Conservation (phyloP, 2,888 invertebrate species). For the Drosophila yooni region DNA sequence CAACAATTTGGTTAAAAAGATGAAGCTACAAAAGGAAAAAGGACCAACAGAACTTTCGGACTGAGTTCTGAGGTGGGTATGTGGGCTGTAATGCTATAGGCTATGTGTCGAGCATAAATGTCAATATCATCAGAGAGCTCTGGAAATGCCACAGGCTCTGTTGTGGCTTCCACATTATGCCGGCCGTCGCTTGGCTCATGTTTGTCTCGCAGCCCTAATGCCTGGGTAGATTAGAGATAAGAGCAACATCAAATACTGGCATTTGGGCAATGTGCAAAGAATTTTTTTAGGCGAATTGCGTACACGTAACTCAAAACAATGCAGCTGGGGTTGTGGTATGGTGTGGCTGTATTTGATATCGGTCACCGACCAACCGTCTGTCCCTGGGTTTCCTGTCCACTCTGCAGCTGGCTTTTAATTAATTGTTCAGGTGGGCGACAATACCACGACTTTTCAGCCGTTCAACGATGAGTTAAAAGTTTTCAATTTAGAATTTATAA, state of each 20-base stretch:
- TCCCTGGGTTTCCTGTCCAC: background rate
- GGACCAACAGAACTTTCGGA: slow-evolving; percentile 6
- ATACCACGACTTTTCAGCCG: slow-evolving; percentile 6
- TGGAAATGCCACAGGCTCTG: slow-evolving; percentile 53
- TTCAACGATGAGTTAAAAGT: slow-evolving; percentile 26
- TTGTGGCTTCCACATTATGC: slow-evolving; percentile 52
- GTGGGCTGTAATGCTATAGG: slow-evolving; percentile 16
- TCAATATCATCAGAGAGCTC: slow-evolving; percentile 69
- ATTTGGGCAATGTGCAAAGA: slow-evolving; percentile 47
- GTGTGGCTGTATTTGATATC: slow-evolving; percentile 50
- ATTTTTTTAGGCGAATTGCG: slow-evolving; percentile 58
- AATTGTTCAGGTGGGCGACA: slow-evolving; percentile 59
- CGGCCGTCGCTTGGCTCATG: slow-evolving; percentile 41
- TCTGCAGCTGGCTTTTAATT: slow-evolving; percentile 47
- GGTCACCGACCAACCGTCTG: slow-evolving; percentile 33
- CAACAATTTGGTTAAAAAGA: slow-evolving; percentile 38
- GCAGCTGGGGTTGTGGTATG: slow-evolving; percentile 44
- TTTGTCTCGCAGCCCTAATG: slow-evolving; percentile 68
- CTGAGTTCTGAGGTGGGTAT: background rate
- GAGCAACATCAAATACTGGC: slow-evolving; percentile 65
- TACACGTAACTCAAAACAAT: slow-evolving; percentile 58
- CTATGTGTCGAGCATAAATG: slow-evolving; percentile 70
- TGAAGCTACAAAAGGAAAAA: slow-evolving; percentile 25
- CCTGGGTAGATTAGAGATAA: slow-evolving; percentile 76
- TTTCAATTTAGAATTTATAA: slow-evolving; percentile 45